Evolutionary conservation across 2,797 vertebrate genomes (phyloP).

Genomic region (Poeciliopsis gracilis): DNA sequence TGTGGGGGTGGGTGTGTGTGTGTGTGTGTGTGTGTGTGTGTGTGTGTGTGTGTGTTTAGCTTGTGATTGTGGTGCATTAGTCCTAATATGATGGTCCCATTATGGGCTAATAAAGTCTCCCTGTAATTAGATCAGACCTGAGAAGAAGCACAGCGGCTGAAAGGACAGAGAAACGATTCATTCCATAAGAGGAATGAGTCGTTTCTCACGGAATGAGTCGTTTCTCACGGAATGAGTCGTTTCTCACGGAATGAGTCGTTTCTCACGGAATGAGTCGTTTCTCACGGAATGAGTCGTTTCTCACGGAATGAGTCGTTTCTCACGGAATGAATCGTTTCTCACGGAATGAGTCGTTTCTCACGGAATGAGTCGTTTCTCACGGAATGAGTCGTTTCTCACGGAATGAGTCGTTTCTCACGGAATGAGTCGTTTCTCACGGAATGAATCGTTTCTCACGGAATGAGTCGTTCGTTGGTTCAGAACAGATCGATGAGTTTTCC

Average conservation of each 20-base stretch:
- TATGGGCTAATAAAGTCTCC: slow-evolving; percentile 23
- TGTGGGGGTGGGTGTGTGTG: not conserved
- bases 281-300: too few species aligned
- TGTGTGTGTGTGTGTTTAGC: not conserved
- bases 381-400: too few species aligned
- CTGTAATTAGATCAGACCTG: slow-evolving; percentile 35
- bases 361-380: too few species aligned
- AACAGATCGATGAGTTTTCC: slow-evolving; percentile 64
- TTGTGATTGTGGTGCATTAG: slow-evolving; percentile 10
- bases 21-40: not conserved
- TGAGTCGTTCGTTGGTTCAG: not conserved
- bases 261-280: too few species aligned
- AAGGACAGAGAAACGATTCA: not conserved
- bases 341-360: too few species aligned
- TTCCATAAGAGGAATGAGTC: too few species aligned
- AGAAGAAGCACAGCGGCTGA: slow-evolving; percentile 7
- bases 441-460: too few species aligned
- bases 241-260: too few species aligned
- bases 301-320: not conserved
- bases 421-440: too few species aligned
- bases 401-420: too few species aligned
- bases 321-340: not conserved
- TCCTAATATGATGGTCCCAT: slow-evolving; percentile 11
- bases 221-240: too few species aligned
- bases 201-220: too few species aligned